Conservation (phyloP, 2,888 invertebrate species). For the Octonoba sinensis region DNA sequence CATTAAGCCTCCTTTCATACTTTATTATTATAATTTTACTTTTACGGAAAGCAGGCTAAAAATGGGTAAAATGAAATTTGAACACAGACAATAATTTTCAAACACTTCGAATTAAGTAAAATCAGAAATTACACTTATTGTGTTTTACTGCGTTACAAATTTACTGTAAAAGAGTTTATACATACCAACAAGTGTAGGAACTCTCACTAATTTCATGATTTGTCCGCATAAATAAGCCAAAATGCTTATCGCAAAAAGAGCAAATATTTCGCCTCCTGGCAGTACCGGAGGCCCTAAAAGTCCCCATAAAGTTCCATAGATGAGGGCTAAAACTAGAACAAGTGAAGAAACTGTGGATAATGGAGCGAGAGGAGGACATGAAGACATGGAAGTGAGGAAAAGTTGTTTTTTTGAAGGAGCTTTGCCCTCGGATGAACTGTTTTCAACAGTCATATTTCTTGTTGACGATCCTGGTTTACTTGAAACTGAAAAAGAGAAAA, state of each 20-base stretch:
- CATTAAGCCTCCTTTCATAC: too few relatives aligned
- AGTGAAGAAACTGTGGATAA: conserved; percentile 30
- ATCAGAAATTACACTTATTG: too few relatives aligned
- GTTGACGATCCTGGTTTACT: too few relatives aligned
- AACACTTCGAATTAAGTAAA: too few relatives aligned
- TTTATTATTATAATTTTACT: too few relatives aligned
- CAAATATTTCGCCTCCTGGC: conserved; percentile 54
- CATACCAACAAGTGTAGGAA: conserved; percentile 64
- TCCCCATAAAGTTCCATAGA: conserved; percentile 56
- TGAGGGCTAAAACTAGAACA: conserved; percentile 15
- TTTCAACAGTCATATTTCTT: too few relatives aligned
- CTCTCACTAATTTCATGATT: conserved; percentile 28
- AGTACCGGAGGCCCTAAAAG: conserved; percentile 20
- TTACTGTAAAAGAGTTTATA: background rate
- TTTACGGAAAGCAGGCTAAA: too few relatives aligned
- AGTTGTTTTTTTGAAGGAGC: background rate
- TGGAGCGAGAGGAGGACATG: conserved; percentile 43
- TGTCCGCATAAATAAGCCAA: conserved; percentile 55
- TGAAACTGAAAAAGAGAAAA: too few relatives aligned
- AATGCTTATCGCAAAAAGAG: conserved; percentile 33
- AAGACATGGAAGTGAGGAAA: conserved; percentile 1
- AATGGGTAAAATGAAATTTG: too few relatives aligned
- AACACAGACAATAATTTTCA: too few relatives aligned
- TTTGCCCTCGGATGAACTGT: too few relatives aligned
- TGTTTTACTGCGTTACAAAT: too few relatives aligned